These are phyloP conservation scores for Athalia circularis DNA, from an alignment of 2,888 invertebrate genomes.

Conservation along the genomic window DNA sequence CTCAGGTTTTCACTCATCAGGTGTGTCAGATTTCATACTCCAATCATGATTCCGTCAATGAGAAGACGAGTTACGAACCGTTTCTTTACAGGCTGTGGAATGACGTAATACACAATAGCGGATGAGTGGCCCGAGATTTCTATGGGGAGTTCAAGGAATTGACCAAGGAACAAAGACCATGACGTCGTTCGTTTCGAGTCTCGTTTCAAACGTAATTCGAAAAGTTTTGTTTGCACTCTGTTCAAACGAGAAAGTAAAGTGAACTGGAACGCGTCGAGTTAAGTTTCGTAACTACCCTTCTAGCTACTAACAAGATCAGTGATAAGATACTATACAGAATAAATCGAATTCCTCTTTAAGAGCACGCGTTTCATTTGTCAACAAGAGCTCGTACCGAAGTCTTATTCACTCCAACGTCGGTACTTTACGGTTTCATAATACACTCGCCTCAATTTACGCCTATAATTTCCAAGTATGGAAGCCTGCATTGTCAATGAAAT, in stretches of 20 bases:
- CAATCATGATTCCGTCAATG: no score
- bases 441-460: no score
- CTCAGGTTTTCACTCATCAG: background rate
- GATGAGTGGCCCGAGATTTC: background rate
- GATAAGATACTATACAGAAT: background rate
- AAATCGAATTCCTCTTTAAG: conserved; percentile 23
- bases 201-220: conserved; percentile 10
- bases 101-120: background rate
- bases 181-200: background rate
- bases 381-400: background rate
- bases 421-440: no score
- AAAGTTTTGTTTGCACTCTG: conserved; percentile 33
- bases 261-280: conserved; percentile 15
- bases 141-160: background rate
- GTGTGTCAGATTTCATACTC: background rate
- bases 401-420: background rate
- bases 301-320: conserved; percentile 11
- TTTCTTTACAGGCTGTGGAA: background rate
- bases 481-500: no score
- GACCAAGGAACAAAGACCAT: conserved; percentile 1
- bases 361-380: background rate
- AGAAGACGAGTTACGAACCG: background rate
- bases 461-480: no score
- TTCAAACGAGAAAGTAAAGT: conserved; percentile 5
- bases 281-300: conserved; percentile 23